A percentile compares a stretch with the other conserved stretches of the same genome.
phyloP scores from a whole-genome alignment of 2,797 vertebrate genomes.

The Amazonetta brasiliensis region DNA sequence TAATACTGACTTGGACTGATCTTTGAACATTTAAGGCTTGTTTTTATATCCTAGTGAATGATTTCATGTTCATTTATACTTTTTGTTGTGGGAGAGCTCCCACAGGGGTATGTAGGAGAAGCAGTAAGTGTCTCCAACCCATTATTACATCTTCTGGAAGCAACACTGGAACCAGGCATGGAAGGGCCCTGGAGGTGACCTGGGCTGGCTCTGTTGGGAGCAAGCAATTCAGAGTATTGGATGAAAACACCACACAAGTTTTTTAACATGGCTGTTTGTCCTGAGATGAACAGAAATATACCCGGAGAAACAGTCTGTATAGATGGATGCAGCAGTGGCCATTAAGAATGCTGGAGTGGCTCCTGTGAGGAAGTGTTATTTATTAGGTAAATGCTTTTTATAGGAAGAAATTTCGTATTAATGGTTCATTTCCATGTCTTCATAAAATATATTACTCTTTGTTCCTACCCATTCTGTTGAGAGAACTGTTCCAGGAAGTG shows the following conservation, averaged over 20 bases:
- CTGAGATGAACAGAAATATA: not conserved
- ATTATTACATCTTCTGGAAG: slow-evolving; percentile 33
- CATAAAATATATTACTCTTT: not conserved
- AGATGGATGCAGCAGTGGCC: not conserved
- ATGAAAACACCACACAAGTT: not conserved
- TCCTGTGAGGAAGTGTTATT: not conserved
- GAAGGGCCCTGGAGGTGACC: not conserved
- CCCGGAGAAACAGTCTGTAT: not conserved
- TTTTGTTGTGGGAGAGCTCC: slow-evolving; percentile 49
- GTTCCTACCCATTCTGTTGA: not conserved
- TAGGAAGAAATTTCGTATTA: not conserved
- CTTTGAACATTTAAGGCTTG: slow-evolving; percentile 32
- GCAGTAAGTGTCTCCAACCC: slow-evolving; percentile 17
- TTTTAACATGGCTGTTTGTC: not conserved
- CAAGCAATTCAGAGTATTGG: not conserved
- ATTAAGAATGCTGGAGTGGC: not conserved
- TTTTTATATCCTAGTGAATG: slow-evolving; percentile 54
- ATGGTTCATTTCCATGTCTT: not conserved
- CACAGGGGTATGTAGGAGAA: slow-evolving; percentile 21
- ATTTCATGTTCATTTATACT: slow-evolving; percentile 50
- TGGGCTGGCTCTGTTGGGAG: not conserved
- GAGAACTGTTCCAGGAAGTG: not conserved
- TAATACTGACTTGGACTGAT: slow-evolving; percentile 59
- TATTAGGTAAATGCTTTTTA: not conserved
- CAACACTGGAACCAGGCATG: not conserved